These are phyloP conservation scores for Okamejei kenojei DNA, from an alignment of 2,797 vertebrate species.

Conservation along the genomic window DNA sequence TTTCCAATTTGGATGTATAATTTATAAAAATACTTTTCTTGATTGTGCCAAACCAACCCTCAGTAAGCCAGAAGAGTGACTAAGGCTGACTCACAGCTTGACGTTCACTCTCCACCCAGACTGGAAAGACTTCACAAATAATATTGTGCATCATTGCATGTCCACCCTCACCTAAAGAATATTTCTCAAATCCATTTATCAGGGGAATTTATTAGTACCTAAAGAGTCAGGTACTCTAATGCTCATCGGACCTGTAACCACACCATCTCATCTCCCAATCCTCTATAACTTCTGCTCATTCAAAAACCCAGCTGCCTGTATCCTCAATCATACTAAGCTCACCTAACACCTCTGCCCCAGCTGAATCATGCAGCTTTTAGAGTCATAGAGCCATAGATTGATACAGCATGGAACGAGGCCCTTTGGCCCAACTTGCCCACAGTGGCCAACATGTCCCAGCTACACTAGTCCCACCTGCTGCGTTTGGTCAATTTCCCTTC, in stretches of 20 bases:
- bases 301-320: not conserved
- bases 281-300: not conserved
- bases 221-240: not conserved
- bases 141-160: not conserved
- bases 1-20: not conserved
- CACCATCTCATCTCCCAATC: not conserved
- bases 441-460: too few species aligned
- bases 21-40: not conserved
- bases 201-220: not conserved
- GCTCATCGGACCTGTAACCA: not conserved
- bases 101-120: not conserved
- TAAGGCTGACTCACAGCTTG: not conserved
- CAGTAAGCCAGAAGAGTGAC: not conserved
- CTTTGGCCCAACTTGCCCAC: too few species aligned
- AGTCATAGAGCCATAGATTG: too few species aligned
- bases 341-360: not conserved
- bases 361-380: not conserved
- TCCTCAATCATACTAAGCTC: not conserved
- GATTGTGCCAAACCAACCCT: not conserved
- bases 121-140: not conserved
- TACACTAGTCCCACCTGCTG: too few species aligned
- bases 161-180: not conserved
- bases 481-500: too few species aligned
- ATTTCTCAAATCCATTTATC: not conserved
- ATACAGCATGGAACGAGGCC: too few species aligned